These are phyloP conservation scores for Zophobas atratus DNA, from an alignment of 1,140 invertebrate genomes.

Conservation along the genomic window DNA sequence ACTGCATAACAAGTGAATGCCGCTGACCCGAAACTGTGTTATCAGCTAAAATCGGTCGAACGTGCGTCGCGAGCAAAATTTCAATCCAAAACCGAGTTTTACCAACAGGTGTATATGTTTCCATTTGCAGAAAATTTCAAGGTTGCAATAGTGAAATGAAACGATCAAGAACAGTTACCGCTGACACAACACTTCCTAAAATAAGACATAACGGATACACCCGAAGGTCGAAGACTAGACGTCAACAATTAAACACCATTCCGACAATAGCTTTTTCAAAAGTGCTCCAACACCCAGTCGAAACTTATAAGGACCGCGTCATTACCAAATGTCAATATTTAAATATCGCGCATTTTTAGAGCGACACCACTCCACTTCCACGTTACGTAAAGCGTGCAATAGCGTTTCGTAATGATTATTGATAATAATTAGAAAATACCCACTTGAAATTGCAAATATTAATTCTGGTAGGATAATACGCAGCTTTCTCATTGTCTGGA, in stretches of 20 bases:
- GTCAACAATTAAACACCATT: not conserved
- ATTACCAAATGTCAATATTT: not conserved
- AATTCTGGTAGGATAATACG: not conserved
- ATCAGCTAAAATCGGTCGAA: too few relatives aligned
- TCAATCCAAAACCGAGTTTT: too few relatives aligned
- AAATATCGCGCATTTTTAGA: not conserved
- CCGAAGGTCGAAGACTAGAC: not conserved
- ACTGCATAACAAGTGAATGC: not conserved
- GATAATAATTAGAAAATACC: constrained; percentile 19
- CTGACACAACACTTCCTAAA: not conserved
- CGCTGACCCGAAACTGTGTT: too few relatives aligned
- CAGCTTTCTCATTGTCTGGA: constrained; percentile 1
- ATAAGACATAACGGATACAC: not conserved
- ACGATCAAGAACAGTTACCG: not conserved
- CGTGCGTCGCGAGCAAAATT: too few relatives aligned
- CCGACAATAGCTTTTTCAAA: not conserved
- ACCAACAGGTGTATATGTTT: too few relatives aligned
- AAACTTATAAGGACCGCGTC: too few relatives aligned
- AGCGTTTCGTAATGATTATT: constrained; percentile 3
- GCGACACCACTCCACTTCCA: not conserved
- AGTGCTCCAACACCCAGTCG: too few relatives aligned
- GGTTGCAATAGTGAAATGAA: not conserved
- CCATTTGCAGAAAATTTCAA: not conserved
- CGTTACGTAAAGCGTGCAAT: not conserved
- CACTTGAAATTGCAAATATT: constrained; percentile 14